Evolutionary conservation across 2,797 vertebrate species (phyloP), one percentile per base, ranked within the genome.

Genomic region (Rhinatrema bivittatum): DNA sequence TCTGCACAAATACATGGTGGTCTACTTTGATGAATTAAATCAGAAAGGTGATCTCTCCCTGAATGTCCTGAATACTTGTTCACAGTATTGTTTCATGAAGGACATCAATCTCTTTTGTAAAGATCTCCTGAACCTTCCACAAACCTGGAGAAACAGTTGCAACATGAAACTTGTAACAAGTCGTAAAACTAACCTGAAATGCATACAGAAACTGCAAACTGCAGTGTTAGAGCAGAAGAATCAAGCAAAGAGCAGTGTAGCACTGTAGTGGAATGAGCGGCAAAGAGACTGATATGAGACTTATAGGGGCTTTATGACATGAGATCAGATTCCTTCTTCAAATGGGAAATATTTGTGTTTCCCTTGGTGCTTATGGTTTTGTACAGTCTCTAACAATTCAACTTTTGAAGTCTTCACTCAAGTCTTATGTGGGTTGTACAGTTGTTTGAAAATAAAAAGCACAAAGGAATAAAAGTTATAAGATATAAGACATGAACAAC

Each of bases 1-100:
- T 21, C 41, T 70, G 23, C 46, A 57, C 17, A 88, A 84, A 50
- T 89, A 89, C 35, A 57, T 79, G 49, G 71, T 84, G 8, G 70
- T 91, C 47, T 71, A 58, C 41, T 75, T 90, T 9, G 68, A 46
- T 5, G 20, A 66, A 11, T 22, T 42, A 5, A 29, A 37, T 3
- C 28, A 38, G 20, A 49, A 36, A 22, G 53, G 50, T 0, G 30
- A 45, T 4, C 32, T 78, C n/a, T n/a, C n/a, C 11, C 52, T 56
- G 1, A 39, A 17, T 1, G 77, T 82, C 10, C 65, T 91, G 18
- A 60, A 34, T 4, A 47, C 66, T 29, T 88, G 85, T 55, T 76
- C 50, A 42, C 53, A 36, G 1, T 86, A 86, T 51, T 27, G 28
- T 45, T 56, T 93, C 49, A 76, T 76, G 68, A 80, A 73, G 60